Percentiles rank a stretch among this genome's conserved stretches.
These are phyloP conservation scores for Bambusicola thoracicus DNA, from an alignment of 2,113 vertebrate genomes.

Conservation along the genomic window DNA sequence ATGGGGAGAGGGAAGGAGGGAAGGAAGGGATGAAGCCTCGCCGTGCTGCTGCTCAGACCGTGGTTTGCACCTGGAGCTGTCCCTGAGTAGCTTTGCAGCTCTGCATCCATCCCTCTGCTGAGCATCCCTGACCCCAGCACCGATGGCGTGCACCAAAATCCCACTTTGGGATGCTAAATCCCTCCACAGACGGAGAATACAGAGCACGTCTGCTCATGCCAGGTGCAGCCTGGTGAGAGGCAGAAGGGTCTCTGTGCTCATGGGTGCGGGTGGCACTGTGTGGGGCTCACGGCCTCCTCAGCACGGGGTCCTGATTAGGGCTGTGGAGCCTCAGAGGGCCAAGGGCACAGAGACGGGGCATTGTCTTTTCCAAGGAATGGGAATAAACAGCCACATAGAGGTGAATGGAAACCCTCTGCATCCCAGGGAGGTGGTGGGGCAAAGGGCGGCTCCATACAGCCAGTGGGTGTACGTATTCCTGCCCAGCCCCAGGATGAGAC, in stretches of 20 bases:
- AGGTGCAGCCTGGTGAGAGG: neutral
- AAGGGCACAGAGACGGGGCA: neutral
- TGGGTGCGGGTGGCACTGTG: too few relatives aligned
- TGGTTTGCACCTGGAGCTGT: neutral
- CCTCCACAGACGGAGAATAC: neutral
- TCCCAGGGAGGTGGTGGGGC: neutral
- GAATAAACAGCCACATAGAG: fast-evolving
- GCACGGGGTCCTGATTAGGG: neutral
- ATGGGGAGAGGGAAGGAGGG: neutral
- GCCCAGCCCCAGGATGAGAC: fast-evolving
- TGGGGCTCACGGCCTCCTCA: neutral
- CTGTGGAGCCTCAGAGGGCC: neutral
- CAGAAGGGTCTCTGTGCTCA: too few relatives aligned
- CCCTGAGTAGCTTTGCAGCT: neutral
- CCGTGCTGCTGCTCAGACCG: neutral
- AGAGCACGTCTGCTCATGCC: neutral
- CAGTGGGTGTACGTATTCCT: neutral
- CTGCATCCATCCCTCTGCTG: neutral
- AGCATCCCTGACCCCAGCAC: neutral
- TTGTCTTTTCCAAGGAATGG: neutral
- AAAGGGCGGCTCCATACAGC: fast-evolving
- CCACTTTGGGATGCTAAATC: neutral
- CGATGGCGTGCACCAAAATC: neutral
- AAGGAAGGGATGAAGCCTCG: neutral
- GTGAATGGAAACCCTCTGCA: neutral